Base-by-base conservation (phyloP, 2,888 invertebrate genomes). In the Trissoscelio sp. region DNA sequence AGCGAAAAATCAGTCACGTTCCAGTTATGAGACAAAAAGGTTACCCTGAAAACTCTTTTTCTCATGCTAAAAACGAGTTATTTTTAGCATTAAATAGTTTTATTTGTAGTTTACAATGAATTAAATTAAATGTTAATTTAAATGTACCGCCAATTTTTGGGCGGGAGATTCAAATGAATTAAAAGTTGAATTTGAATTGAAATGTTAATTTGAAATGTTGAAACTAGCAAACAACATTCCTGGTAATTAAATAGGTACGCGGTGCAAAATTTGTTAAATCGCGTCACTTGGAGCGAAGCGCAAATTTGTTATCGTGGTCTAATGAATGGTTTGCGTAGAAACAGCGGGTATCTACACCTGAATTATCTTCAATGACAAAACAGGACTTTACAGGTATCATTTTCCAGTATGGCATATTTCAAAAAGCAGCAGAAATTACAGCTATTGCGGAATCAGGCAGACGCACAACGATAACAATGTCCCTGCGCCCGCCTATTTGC, bases 401-500 rank as follows among this genome's bases (percentile, higher is more conserved):
- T 79, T 79, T 66, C 67, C 73, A 70, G 60, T 58, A 53, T 12
- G 57, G 67, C 64, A 64, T 70, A 78, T 73, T 79, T 72, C 73
- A 79, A 67, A 79, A 73, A 79, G 73, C 73, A 44, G 57, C 66
- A 73, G 73, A 79, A 79, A 79, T 79, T 79, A 79, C 73, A 73
- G 79, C 73, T 79, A 79, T 79, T 79, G 73, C 79, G 66, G 79
- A 73, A 73, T 69, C 73, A 74, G 74, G 79, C 69, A 74, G 69
- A 73, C 79, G 79, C 73, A 69, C 62, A 73, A 69, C 73, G 73
- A 79, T 69, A 73, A 79, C 79, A 79, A 79, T 79, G 73, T 69
- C 73, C 72, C 72, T 53, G 72, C 72, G 58, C 66, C 72, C 79
- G 73, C 62, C 73, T 55, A 69, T 79, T 79, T 79, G 79, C 73